phyloP scores from a whole-genome alignment of 2,888 invertebrate species.

The Amblyjoppa fuscipennis region DNA sequence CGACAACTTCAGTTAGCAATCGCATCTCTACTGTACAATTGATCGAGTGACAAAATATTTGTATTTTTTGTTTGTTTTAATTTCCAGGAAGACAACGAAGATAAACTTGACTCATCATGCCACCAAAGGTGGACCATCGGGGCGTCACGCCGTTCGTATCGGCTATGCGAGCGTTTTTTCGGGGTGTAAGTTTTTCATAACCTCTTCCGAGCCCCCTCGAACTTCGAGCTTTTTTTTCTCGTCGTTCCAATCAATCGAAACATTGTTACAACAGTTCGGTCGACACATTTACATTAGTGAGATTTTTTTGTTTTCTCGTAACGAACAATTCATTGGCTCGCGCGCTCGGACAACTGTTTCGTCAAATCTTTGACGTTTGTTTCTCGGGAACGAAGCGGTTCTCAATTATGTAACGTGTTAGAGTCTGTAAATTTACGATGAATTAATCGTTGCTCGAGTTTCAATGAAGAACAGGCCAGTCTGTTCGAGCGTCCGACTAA shows the following conservation, averaged over 20 bases:
- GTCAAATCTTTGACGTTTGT: neutral
- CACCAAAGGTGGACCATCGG: constrained; percentile 63
- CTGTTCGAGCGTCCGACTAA: neutral
- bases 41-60: neutral
- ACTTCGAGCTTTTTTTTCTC: neutral
- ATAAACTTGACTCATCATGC: neutral
- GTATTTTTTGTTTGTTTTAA: neutral
- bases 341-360: neutral
- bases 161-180: constrained; percentile 58
- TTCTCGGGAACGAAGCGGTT: neutral
- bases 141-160: constrained; percentile 66
- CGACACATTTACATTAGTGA: neutral
- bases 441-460: neutral
- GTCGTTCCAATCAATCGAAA: neutral
- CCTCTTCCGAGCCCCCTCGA: neutral
- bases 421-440: neutral
- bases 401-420: constrained; percentile 34
- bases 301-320: neutral
- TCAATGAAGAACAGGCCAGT: neutral
- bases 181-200: constrained; percentile 73
- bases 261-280: neutral
- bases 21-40: neutral
- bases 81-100: neutral
- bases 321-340: neutral
- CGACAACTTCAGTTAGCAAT: constrained; percentile 11